Conservation (phyloP, 2,888 invertebrate genomes). For the Sarcophaga caerulescens region DNA sequence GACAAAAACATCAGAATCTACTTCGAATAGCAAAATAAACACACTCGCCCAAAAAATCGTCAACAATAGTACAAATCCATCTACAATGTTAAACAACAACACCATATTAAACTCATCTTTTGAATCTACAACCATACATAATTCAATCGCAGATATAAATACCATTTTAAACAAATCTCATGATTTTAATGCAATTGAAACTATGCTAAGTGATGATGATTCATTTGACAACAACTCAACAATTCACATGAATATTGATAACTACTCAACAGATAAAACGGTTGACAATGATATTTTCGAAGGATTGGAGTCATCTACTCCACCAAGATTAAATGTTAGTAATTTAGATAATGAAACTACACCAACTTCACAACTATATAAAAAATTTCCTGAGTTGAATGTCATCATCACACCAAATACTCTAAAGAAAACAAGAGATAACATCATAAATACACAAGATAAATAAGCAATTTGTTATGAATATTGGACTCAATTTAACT, state of each 20-base stretch:
- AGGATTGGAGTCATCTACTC: conserved; percentile 9
- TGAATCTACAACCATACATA: background rate
- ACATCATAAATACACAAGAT: background rate
- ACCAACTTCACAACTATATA: conserved; percentile 28
- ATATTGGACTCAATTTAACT: conserved; percentile 13
- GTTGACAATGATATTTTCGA: background rate
- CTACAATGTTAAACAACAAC: background rate
- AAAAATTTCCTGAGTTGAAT: conserved; percentile 28
- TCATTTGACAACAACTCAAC: background rate
- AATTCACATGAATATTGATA: conserved; percentile 13
- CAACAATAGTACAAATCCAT: background rate
- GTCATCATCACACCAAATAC: conserved; percentile 26
- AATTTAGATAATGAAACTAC: background rate
- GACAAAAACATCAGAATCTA: background rate
- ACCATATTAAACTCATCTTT: background rate
- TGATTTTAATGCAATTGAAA: background rate
- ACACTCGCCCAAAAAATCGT: too few species aligned
- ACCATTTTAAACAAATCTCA: background rate
- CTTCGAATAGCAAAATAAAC: background rate
- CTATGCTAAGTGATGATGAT: conserved; percentile 13
- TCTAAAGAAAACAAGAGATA: background rate
- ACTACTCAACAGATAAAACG: conserved; percentile 19
- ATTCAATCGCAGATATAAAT: background rate
- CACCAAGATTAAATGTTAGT: background rate
- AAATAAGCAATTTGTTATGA: conserved; percentile 10